Evolutionary conservation across 2,113 vertebrate species (phyloP).

Genomic region (Coracopsis vasa): DNA sequence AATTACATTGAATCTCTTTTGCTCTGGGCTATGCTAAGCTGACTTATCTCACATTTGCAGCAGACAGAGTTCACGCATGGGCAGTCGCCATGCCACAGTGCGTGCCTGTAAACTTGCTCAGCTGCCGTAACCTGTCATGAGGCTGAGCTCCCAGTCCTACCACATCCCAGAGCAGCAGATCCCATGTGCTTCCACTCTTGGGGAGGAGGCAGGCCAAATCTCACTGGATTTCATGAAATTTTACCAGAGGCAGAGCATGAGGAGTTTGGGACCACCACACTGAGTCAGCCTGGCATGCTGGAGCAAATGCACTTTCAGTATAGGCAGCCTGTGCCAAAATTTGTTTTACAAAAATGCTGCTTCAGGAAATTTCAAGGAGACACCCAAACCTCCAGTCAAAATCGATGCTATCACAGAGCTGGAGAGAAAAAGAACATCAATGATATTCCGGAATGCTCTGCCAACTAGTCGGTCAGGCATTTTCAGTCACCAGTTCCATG

Average conservation of each 20-base stretch:
- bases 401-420: not conserved
- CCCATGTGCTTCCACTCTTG: not conserved
- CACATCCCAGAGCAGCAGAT: not conserved
- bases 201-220: not conserved
- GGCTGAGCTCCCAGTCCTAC: not conserved
- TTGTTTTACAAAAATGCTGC: not conserved
- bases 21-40: not conserved
- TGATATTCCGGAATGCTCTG: not conserved
- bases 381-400: not conserved
- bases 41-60: conserved; percentile 45
- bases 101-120: not conserved
- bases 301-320: not conserved
- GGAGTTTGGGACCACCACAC: not conserved
- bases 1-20: conserved; percentile 4
- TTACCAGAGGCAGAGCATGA: not conserved
- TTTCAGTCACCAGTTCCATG: not conserved
- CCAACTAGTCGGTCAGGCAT: not conserved
- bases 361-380: not conserved
- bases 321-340: not conserved
- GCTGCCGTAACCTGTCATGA: not conserved
- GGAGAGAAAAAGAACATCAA: not conserved
- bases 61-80: not conserved
- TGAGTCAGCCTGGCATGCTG: not conserved
- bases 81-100: not conserved
- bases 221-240: not conserved